Evolutionary conservation across 2,888 invertebrate species (phyloP).

Genomic region (Orgyia antiqua): DNA sequence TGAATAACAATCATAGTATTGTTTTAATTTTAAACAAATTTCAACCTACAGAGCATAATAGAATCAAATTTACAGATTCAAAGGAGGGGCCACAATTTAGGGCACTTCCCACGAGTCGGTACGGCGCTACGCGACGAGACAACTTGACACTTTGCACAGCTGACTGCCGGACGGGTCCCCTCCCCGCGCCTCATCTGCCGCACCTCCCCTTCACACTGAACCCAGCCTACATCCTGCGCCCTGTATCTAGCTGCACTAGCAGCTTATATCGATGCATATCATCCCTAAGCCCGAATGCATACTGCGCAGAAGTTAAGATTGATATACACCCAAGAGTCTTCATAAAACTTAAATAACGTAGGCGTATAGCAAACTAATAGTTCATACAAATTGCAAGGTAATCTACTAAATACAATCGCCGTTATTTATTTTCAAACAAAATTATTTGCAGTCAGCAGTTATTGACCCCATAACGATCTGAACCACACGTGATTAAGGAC

Average conservation of each 20-base stretch:
- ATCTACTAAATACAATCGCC: conserved; percentile 6
- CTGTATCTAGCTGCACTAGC: conserved; percentile 46
- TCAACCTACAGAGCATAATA: conserved; percentile 5
- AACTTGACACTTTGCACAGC: conserved; percentile 70
- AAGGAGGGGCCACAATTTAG: conserved; percentile 58
- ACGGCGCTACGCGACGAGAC: conserved; percentile 39
- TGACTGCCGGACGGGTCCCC: conserved; percentile 63
- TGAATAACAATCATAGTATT: too few relatives aligned
- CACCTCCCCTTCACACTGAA: conserved; percentile 27
- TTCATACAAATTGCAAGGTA: too few relatives aligned
- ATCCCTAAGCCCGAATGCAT: conserved; percentile 4
- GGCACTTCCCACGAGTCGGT: conserved; percentile 62
- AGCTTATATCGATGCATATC: conserved; percentile 25
- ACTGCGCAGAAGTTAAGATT: not conserved
- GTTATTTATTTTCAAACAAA: conserved; percentile 10
- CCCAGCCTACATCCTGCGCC: conserved; percentile 45
- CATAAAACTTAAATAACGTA: too few relatives aligned
- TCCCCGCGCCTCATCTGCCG: conserved; percentile 33
- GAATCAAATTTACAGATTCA: conserved; percentile 30
- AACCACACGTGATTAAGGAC: conserved; percentile 69
- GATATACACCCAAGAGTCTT: too few relatives aligned
- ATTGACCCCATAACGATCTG: conserved; percentile 72
- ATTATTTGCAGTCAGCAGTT: conserved; percentile 58
- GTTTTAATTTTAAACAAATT: too few relatives aligned
- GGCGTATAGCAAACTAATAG: too few relatives aligned